Base-by-base conservation (phyloP, 2,888 invertebrate genomes). In the Lasioglossum marginatum region DNA sequence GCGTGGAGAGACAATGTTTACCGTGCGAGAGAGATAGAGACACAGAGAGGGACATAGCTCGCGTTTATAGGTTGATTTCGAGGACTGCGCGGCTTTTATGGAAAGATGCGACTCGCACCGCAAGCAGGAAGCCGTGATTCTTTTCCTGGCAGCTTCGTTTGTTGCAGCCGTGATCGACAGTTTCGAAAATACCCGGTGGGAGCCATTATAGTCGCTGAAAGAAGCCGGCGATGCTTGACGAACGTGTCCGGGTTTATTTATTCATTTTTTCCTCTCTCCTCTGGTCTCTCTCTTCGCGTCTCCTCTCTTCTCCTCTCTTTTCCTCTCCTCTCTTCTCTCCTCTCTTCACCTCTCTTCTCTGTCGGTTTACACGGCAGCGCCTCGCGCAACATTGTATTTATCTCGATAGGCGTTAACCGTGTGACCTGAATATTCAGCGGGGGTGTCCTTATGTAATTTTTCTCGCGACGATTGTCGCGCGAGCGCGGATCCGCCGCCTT, bases 371-470 rank as follows among this genome's bases (percentile, higher is more conserved):
- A 66, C 66, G 66, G 66, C 66, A 34, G 48, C 23, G 60, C 27
- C 52, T 52, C 19, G 57, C 57, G 57, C 23, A 57, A 57, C 48
- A 63, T 40, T 74, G 78, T 83, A 43, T 84, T 84, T 78, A 77
- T 83, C 78, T 83, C 71, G 60, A 83, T 83, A 75, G 74, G 77
- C 74, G 74, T 83, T 75, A 83, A 83, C 74, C 74, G 84, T 83
- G 48, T 77, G 83, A 84, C 83, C 83, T 48, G 74, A 74, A 84
- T 84, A 60, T 68, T 45, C 77, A 34, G 16, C 63, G 19, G 60
- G 12, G 40, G 40, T 68, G 68, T 70, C 27, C 31, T 77, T 74
- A 43, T 31, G 37, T 83, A 83, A 23, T 34, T 81, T 43, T 23
- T n/a, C 70, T 52, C n/a, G 57, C 23, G 37, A 60, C 40, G 66